Conservation (phyloP, 2,113 vertebrate genomes). For the Dipodomys merriami region DNA sequence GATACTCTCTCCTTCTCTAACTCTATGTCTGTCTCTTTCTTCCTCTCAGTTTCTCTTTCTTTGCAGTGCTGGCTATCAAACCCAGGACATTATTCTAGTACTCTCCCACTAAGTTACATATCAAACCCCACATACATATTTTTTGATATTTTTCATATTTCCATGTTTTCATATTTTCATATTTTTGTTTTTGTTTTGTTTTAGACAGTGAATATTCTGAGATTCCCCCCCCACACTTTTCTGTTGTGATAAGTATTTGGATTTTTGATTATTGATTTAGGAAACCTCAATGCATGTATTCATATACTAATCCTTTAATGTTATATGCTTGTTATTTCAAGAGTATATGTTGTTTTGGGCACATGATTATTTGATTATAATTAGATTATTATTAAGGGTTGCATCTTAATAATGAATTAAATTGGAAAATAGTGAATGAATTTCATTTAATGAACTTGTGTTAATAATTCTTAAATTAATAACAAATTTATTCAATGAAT, state of each 20-base stretch:
- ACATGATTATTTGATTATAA: background rate
- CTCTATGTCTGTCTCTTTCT: background rate
- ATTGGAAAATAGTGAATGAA: too few relatives aligned
- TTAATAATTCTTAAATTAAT: background rate
- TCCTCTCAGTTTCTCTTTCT: too few relatives aligned
- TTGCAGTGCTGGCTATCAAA: background rate
- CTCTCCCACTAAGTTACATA: too few relatives aligned
- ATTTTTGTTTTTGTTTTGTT: background rate
- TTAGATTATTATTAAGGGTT: background rate
- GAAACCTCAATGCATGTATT: background rate
- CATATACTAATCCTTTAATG: background rate
- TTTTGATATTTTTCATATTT: background rate
- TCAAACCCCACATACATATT: background rate
- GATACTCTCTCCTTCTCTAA: too few relatives aligned
- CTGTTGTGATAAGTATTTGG: background rate
- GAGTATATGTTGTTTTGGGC: background rate
- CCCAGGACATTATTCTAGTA: background rate
- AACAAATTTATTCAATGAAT: background rate
- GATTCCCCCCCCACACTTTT: slow-evolving; percentile 19
- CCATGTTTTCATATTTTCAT: background rate
- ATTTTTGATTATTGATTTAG: background rate
- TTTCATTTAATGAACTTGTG: background rate
- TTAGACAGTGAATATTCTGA: background rate
- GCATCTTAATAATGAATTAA: background rate
- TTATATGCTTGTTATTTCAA: background rate